A percentile compares a stretch with the other conserved stretches of the same genome.
Evolutionary conservation across 2,888 invertebrate genomes (phyloP).

Genomic region (Pachymerium ferrugineum): DNA sequence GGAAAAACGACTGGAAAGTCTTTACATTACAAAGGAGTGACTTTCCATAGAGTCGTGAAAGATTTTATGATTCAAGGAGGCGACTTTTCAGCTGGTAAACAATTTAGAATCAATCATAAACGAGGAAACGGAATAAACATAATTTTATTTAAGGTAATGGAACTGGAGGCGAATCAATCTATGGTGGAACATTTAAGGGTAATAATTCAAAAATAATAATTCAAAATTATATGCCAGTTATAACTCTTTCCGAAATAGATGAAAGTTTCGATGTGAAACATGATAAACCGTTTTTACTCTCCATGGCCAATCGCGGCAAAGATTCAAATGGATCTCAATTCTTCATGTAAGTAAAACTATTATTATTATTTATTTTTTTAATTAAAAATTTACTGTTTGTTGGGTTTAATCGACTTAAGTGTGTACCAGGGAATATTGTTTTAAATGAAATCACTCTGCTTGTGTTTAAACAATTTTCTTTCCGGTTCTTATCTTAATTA

Average conservation of each 20-base stretch:
- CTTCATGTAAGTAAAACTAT: conserved; percentile 81
- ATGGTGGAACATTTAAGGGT: conserved; percentile 96
- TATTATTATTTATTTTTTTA: neutral
- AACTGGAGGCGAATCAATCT: conserved; percentile 96
- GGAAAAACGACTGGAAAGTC: conserved; percentile 65
- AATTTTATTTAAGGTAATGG: conserved; percentile 84
- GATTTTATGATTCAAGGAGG: conserved; percentile 77
- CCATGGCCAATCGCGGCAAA: conserved; percentile 97
- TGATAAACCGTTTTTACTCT: conserved; percentile 81
- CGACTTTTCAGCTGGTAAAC: conserved; percentile 71
- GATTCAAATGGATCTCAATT: conserved; percentile 99
- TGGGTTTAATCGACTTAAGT: neutral
- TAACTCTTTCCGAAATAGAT: conserved; percentile 59
- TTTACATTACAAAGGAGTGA: conserved; percentile 78
- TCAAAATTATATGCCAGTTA: conserved; percentile 40
- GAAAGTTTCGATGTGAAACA: conserved; percentile 86
- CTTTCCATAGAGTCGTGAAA: conserved; percentile 92
- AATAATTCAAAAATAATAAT: no score
- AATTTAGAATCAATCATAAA: neutral
- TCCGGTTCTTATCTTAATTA: neutral
- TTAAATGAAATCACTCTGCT: neutral
- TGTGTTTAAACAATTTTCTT: neutral
- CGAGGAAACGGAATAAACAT: conserved; percentile 41
- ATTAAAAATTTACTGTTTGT: neutral
- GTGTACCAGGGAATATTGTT: neutral